A percentile compares a stretch with the other conserved stretches of the same genome.
Evolutionary conservation across 2,113 vertebrate genomes (phyloP).

Genomic region (Hemicordylus capensis): DNA sequence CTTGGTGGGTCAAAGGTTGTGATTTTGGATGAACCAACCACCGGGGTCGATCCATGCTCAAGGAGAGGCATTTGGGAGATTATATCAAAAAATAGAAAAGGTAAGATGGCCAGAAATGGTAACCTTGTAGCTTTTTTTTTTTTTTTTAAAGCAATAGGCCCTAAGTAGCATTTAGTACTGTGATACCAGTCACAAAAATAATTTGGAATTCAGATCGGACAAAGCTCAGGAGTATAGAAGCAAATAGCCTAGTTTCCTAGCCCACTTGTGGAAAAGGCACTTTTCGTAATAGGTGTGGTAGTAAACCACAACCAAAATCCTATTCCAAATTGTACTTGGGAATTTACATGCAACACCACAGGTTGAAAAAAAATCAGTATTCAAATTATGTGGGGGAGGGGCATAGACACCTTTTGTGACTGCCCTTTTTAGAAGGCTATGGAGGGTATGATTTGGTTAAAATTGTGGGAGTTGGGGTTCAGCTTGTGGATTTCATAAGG

Average conservation of each 20-base stretch:
- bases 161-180: background rate
- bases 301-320: no score
- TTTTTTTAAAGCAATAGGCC: background rate
- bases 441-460: no score
- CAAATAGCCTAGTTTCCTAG: background rate
- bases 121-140: conserved; percentile 13
- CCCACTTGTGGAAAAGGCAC: no score
- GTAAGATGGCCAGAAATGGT: conserved; percentile 65
- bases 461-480: no score
- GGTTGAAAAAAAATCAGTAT: no score
- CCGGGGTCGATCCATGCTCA: conserved; percentile 96
- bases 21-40: conserved; percentile 96
- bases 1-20: conserved; percentile 94
- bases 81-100: conserved; percentile 91
- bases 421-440: no score
- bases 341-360: no score
- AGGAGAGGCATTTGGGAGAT: conserved; percentile 97
- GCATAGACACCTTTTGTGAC: no score
- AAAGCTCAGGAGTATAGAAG: background rate
- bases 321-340: no score
- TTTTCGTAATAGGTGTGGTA: no score
- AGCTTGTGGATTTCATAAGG: no score
- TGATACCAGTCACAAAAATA: background rate
- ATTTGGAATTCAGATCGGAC: background rate
- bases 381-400: no score